Conservation (phyloP, 2,113 vertebrate species). For the Thryonomys swinderianus region DNA sequence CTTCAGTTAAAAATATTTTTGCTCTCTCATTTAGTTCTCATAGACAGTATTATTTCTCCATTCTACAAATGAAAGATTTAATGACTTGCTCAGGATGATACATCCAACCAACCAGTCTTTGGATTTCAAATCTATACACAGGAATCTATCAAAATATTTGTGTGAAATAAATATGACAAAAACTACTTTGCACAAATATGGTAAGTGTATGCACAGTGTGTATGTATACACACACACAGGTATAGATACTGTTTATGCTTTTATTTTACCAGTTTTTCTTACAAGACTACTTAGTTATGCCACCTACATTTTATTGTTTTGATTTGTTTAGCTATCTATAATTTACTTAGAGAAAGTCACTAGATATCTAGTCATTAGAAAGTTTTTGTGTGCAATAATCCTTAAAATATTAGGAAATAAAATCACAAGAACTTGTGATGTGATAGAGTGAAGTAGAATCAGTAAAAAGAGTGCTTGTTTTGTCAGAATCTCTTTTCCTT, state of each 20-base stretch:
- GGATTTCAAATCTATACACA: background rate
- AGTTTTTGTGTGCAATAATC: constrained; percentile 14
- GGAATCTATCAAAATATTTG: background rate
- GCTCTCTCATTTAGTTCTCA: background rate
- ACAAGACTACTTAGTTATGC: background rate
- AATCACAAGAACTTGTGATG: background rate
- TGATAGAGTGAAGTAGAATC: background rate
- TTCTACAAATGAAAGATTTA: background rate
- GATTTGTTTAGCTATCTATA: background rate
- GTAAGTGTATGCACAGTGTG: background rate
- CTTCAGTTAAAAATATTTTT: constrained; percentile 41
- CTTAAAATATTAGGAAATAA: constrained; percentile 25
- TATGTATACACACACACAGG: background rate
- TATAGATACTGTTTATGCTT: background rate
- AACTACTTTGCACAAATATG: background rate
- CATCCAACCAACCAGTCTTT: background rate
- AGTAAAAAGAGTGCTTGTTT: background rate
- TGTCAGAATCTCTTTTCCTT: background rate
- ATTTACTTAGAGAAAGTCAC: background rate
- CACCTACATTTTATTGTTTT: background rate
- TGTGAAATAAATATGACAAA: background rate
- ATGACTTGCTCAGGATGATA: background rate
- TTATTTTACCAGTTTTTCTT: background rate
- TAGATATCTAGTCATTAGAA: background rate
- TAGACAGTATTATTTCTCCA: background rate